Conservation (phyloP, 2,797 vertebrate genomes). For the Poecilia wingei region DNA sequence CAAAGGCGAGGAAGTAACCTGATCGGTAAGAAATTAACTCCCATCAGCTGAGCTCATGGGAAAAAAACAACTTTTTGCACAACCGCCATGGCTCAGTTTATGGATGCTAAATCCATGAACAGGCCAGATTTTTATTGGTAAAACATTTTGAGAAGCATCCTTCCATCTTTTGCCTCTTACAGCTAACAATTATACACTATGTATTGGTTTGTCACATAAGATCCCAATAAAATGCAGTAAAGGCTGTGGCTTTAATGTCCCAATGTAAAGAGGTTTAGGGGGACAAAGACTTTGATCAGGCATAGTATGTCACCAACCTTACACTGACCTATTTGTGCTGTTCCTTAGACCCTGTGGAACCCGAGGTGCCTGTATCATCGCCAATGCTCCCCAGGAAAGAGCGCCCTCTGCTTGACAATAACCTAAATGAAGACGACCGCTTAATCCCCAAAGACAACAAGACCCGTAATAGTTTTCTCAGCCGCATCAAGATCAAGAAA, state of each 20-base stretch:
- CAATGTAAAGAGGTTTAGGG: background rate
- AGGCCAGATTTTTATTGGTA: background rate
- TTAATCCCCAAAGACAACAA: conserved; percentile 92
- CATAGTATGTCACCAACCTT: background rate
- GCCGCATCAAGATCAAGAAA: conserved; percentile 97
- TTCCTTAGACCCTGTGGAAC: conserved; percentile 84
- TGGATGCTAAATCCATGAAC: background rate
- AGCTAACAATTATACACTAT: background rate
- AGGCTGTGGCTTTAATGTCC: background rate
- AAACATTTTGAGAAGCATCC: background rate
- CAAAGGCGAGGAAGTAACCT: no score
- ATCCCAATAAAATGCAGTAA: background rate
- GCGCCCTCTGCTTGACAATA: conserved; percentile 82
- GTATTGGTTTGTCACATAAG: background rate
- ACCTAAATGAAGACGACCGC: conserved; percentile 91
- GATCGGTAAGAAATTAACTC: no score
- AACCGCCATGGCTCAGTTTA: background rate
- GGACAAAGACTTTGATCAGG: background rate
- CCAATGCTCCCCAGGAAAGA: conserved; percentile 94
- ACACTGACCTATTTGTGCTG: background rate
- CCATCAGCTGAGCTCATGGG: no score
- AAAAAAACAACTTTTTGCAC: background rate
- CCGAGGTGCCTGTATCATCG: conserved; percentile 85
- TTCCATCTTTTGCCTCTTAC: background rate
- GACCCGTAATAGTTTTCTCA: conserved; percentile 88